Evolutionary conservation across 92 coral and sea anemone genomes (phyloP).

Genomic region (Heliopora coerulea): DNA sequence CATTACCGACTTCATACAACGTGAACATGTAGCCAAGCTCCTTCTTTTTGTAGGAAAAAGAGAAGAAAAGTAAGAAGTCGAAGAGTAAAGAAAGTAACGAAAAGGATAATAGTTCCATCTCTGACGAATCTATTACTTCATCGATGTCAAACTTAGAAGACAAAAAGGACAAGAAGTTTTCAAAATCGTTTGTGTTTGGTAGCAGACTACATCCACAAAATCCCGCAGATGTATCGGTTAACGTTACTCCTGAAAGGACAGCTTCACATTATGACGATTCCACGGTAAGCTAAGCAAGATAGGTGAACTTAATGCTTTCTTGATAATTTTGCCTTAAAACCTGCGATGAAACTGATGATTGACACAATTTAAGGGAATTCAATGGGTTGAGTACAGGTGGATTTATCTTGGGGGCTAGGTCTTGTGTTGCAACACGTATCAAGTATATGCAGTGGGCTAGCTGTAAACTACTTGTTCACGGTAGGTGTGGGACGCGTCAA

Average conservation of each 20-base stretch:
- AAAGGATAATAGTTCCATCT: slow-evolving; percentile 35
- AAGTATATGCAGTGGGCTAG: no score
- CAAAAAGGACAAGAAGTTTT: slow-evolving; percentile 61
- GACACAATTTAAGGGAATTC: no score
- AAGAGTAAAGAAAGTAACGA: slow-evolving; percentile 1
- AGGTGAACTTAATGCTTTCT: background rate
- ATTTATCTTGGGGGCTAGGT: no score
- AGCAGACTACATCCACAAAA: slow-evolving; percentile 79
- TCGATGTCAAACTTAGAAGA: slow-evolving; percentile 79
- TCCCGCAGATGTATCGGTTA: slow-evolving; percentile 95
- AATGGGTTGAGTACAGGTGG: no score
- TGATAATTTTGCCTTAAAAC: background rate
- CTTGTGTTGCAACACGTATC: no score
- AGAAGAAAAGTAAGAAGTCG: slow-evolving; percentile 57
- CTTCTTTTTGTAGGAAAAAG: slow-evolving; percentile 32
- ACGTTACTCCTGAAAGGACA: slow-evolving; percentile 91
- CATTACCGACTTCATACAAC: no score
- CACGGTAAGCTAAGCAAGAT: slow-evolving; percentile 72
- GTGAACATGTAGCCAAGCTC: no score
- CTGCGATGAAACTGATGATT: background rate
- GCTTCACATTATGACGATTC: slow-evolving; percentile 62
- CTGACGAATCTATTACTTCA: slow-evolving; percentile 96
- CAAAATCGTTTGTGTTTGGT: slow-evolving; percentile 92
- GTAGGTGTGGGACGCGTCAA: no score
- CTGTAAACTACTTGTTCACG: no score